Conservation (phyloP, 2,797 vertebrate genomes). For the Melanotaenia parkinsoni region DNA sequence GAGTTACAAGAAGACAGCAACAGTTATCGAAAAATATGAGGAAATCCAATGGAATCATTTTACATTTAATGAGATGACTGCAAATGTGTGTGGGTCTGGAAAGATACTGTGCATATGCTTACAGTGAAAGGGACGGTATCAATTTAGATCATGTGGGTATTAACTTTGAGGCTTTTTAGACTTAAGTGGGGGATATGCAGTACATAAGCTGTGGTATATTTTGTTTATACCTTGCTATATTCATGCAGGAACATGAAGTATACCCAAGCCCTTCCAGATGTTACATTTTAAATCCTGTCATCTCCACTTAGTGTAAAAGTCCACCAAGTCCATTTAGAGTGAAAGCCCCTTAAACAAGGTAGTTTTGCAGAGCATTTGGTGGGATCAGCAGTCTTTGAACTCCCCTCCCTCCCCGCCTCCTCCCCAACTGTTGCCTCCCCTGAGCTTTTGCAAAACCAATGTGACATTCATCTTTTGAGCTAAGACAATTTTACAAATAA, state of each 20-base stretch:
- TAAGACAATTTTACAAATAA: conserved; percentile 84
- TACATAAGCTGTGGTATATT: conserved; percentile 56
- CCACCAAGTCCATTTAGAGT: conserved; percentile 72
- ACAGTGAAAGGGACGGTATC: conserved; percentile 70
- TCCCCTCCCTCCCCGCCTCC: conserved; percentile 42
- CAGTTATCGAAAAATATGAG: conserved; percentile 47
- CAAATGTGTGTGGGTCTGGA: conserved; percentile 67
- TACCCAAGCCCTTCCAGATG: conserved; percentile 80
- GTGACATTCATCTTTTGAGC: conserved; percentile 78
- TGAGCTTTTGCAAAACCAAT: conserved; percentile 77
- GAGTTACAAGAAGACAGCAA: conserved; percentile 18
- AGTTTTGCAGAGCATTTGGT: conserved; percentile 69
- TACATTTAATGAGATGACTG: conserved; percentile 57
- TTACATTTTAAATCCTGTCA: conserved; percentile 77
- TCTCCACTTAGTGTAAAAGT: conserved; percentile 73
- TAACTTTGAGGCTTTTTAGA: conserved; percentile 73
- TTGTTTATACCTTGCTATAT: conserved; percentile 75
- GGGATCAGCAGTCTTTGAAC: conserved; percentile 76
- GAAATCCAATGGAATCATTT: conserved; percentile 57
- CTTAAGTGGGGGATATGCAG: conserved; percentile 64
- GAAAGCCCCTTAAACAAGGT: conserved; percentile 72
- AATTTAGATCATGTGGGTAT: conserved; percentile 72
- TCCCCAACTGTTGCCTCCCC: conserved; percentile 44
- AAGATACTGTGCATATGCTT: conserved; percentile 66
- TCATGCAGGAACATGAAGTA: conserved; percentile 59